phyloP scores from a whole-genome alignment of 1,140 invertebrate species.

The Anadara kagoshimensis region DNA sequence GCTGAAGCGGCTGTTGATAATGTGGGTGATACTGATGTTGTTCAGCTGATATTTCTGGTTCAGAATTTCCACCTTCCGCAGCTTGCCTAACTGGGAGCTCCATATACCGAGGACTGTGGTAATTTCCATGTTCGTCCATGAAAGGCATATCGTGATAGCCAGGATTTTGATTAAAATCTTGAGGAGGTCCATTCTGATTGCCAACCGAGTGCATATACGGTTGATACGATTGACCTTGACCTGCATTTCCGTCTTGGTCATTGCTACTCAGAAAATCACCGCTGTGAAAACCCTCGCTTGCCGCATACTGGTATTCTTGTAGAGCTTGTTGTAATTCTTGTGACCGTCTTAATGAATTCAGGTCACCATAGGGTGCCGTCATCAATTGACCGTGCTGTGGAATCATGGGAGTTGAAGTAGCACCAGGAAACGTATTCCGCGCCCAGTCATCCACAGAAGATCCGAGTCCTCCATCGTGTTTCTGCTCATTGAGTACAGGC shows the following conservation, averaged over 20 bases:
- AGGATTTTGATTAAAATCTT: not conserved
- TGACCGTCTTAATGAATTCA: conserved; percentile 27
- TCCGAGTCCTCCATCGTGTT: not conserved
- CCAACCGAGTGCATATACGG: conserved; percentile 8
- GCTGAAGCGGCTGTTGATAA: conserved; percentile 32
- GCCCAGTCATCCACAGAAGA: conserved; percentile 5
- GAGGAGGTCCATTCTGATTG: not conserved
- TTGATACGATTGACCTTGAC: conserved; percentile 2
- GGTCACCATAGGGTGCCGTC: conserved; percentile 12
- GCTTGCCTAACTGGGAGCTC: conserved; percentile 47
- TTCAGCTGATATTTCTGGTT: not conserved
- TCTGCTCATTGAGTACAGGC: not conserved
- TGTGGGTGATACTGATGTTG: conserved; percentile 31
- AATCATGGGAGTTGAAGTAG: conserved; percentile 31
- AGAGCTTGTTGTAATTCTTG: not conserved
- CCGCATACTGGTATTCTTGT: no score
- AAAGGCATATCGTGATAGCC: not conserved
- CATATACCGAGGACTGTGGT: conserved; percentile 21
- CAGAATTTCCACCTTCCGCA: conserved; percentile 50
- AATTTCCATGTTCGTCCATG: conserved; percentile 7
- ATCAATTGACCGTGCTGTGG: conserved; percentile 19
- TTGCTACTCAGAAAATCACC: no score
- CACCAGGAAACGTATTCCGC: conserved; percentile 23
- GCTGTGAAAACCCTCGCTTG: no score
- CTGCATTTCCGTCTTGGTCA: no score